A percentile compares a stretch with the other conserved stretches of the same genome.
phyloP scores from a whole-genome alignment of 2,113 vertebrate species.

The Takifugu bimaculatus region DNA sequence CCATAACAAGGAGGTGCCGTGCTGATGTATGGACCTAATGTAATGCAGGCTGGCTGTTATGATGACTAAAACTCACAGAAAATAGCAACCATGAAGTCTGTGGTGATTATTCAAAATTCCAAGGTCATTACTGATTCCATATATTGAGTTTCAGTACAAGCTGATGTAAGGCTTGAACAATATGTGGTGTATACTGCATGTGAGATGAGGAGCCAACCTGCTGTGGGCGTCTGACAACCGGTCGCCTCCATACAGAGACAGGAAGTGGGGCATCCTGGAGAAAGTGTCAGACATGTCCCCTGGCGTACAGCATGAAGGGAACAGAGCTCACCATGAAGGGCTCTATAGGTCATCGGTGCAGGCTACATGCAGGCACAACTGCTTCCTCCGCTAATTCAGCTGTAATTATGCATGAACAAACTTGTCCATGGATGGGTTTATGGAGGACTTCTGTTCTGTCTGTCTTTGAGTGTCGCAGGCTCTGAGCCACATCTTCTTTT shows the following conservation, averaged over 20 bases:
- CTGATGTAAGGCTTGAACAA: conserved; percentile 31
- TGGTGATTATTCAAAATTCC: too few species aligned
- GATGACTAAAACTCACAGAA: too few species aligned
- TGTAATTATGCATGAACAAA: conserved; percentile 47
- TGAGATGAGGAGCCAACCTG: conserved; percentile 36
- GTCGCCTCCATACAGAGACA: conserved; percentile 21
- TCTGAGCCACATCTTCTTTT: conserved; percentile 45
- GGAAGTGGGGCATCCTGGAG: conserved; percentile 39
- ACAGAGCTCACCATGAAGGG: conserved; percentile 5
- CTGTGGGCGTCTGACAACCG: conserved; percentile 25
- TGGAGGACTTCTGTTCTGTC: conserved; percentile 24
- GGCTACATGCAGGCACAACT: conserved; percentile 15
- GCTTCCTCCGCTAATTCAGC: conserved; percentile 15
- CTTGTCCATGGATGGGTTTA: conserved; percentile 38
- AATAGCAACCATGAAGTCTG: too few species aligned
- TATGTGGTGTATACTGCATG: conserved; percentile 14
- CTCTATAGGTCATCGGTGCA: conserved; percentile 5
- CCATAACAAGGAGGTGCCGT: too few species aligned
- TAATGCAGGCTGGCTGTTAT: too few species aligned
- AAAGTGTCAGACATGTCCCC: conserved; percentile 38
- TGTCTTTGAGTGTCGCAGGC: conserved; percentile 25
- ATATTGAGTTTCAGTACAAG: conserved; percentile 19
- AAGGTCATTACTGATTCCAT: neutral
- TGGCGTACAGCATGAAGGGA: conserved; percentile 34
- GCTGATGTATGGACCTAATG: too few species aligned